Conservation (phyloP, 2,113 vertebrate genomes). For the Xenopus laevis region DNA sequence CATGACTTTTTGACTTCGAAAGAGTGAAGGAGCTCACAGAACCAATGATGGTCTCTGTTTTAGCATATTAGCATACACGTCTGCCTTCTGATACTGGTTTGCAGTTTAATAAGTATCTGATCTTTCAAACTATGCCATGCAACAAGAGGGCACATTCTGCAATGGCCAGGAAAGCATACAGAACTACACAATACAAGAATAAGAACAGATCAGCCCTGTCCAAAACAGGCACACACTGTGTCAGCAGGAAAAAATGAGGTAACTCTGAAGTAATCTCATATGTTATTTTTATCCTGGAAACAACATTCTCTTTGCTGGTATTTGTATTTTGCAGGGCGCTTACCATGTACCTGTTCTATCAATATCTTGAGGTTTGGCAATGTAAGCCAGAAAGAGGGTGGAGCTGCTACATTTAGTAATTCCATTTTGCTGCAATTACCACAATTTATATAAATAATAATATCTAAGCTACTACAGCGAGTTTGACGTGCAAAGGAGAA, state of each 20-base stretch:
- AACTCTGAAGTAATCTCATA: slow-evolving; percentile 6
- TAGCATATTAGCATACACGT: too few relatives aligned
- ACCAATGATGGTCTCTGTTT: too few relatives aligned
- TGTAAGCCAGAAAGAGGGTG: slow-evolving; percentile 1
- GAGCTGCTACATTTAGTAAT: slow-evolving; percentile 13
- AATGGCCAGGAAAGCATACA: background rate
- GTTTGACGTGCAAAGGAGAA: too few relatives aligned
- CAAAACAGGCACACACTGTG: slow-evolving; percentile 7
- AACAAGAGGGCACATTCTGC: background rate
- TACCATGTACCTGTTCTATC: slow-evolving; percentile 35
- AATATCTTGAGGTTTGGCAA: slow-evolving; percentile 39
- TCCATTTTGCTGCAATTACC: background rate
- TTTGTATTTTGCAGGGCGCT: background rate
- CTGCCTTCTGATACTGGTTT: background rate
- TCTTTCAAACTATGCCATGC: background rate
- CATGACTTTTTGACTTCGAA: too few relatives aligned
- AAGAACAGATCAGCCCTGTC: background rate
- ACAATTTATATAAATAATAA: background rate
- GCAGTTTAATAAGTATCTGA: background rate
- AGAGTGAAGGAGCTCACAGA: too few relatives aligned
- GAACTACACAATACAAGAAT: background rate
- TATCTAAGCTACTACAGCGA: background rate
- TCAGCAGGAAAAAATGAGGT: slow-evolving; percentile 31
- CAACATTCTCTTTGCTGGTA: slow-evolving; percentile 1
- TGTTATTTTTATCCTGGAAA: slow-evolving; percentile 33